These are phyloP conservation scores for Caenorhabditis plicata DNA, from an alignment of 2,888 invertebrate species.

Conservation along the genomic window DNA sequence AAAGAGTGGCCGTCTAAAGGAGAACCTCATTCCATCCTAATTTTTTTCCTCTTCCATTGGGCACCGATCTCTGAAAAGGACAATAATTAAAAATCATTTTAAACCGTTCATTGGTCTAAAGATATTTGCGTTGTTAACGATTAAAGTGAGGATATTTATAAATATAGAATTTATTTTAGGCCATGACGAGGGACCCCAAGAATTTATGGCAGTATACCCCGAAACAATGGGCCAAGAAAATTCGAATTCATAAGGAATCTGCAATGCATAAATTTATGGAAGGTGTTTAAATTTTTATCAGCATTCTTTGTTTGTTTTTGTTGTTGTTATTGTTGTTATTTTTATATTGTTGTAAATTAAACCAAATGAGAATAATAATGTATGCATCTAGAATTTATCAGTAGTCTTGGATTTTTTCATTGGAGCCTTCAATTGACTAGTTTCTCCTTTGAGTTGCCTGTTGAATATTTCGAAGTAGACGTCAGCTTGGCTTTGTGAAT, in stretches of 20 bases:
- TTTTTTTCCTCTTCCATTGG: too few species aligned
- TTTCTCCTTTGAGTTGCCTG: conserved; percentile 14
- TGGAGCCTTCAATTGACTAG: conserved; percentile 7
- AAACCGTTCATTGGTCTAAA: too few species aligned
- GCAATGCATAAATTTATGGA: conserved; percentile 32
- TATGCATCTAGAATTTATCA: conserved; percentile 3
- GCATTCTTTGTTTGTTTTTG: conserved; percentile 13
- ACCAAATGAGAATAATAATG: not conserved
- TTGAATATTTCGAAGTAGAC: conserved; percentile 30
- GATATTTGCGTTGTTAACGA: not conserved
- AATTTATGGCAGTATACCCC: conserved; percentile 61
- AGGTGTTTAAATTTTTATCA: not conserved
- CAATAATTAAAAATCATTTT: too few species aligned
- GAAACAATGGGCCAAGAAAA: conserved; percentile 57
- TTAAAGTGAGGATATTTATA: not conserved
- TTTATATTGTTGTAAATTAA: not conserved
- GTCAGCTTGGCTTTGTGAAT: conserved; percentile 17
- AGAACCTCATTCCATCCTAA: too few species aligned
- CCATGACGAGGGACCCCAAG: conserved; percentile 57
- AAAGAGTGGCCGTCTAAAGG: too few species aligned
- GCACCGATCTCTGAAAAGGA: too few species aligned
- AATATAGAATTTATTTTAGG: conserved; percentile 45
- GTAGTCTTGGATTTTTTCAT: conserved; percentile 7
- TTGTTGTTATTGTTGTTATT: conserved; percentile 21
- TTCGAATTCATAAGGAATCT: conserved; percentile 48